Evolutionary conservation across 2,797 vertebrate genomes (phyloP).

Genomic region (Phrynocephalus vlangalii): DNA sequence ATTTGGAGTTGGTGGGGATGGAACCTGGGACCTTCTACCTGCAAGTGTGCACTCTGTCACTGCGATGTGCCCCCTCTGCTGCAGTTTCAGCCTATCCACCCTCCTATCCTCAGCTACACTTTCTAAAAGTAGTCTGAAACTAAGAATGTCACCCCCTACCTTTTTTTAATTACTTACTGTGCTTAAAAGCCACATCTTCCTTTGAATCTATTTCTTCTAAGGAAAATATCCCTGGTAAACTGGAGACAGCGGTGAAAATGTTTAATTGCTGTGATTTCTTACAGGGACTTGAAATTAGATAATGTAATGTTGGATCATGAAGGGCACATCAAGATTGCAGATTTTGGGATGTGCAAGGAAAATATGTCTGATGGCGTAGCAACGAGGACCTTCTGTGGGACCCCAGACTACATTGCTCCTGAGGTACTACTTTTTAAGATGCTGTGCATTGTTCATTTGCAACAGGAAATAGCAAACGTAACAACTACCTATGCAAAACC

Average conservation of each 20-base stretch:
- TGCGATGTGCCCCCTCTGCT: background rate
- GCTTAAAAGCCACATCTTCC: background rate
- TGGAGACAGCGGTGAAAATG: slow-evolving; percentile 40
- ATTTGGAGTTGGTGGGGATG: too few relatives aligned
- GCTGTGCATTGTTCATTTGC: background rate
- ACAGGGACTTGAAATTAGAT: slow-evolving; percentile 95
- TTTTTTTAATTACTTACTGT: background rate
- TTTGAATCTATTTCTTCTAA: background rate
- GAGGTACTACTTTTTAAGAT: slow-evolving; percentile 81
- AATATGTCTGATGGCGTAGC: slow-evolving; percentile 88
- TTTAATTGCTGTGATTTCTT: slow-evolving; percentile 54
- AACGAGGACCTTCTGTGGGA: slow-evolving; percentile 97
- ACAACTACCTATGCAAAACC: too few relatives aligned
- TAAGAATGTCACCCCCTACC: background rate
- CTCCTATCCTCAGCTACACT: background rate
- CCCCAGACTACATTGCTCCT: slow-evolving; percentile 97
- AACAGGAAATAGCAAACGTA: too few relatives aligned
- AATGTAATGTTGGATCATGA: slow-evolving; percentile 97
- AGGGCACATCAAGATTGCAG: slow-evolving; percentile 98
- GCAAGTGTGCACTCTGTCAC: too few relatives aligned
- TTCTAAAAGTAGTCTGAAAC: background rate
- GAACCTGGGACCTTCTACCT: too few relatives aligned
- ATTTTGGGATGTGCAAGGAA: slow-evolving; percentile 99
- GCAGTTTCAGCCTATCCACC: background rate
- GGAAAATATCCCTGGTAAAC: background rate